A percentile compares a stretch with the other conserved stretches of the same genome.
Evolutionary conservation across 2,888 invertebrate species (phyloP).

Genomic region (Uloborus plumipes): DNA sequence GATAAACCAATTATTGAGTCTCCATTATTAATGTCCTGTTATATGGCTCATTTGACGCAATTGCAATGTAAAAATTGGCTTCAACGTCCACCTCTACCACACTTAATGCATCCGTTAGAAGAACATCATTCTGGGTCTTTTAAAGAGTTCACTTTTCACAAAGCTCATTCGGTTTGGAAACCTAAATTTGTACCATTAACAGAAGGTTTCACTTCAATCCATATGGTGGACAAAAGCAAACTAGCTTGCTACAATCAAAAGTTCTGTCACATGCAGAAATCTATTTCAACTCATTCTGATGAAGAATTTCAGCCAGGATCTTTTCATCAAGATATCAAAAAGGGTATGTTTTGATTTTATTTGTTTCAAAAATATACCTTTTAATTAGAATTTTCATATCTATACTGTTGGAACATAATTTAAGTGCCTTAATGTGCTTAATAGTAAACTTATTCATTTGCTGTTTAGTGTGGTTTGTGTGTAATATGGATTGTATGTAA

Average conservation of each 20-base stretch:
- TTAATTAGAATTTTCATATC: background rate
- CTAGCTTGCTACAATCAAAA: conserved; percentile 47
- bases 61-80: conserved; percentile 71
- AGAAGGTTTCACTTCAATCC: conserved; percentile 79
- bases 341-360: conserved; percentile 17
- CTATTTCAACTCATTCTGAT: conserved; percentile 70
- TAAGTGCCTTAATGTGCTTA: background rate
- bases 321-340: conserved; percentile 54
- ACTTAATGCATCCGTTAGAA: conserved; percentile 64
- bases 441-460: background rate
- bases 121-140: conserved; percentile 67
- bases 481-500: no score
- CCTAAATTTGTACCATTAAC: conserved; percentile 80
- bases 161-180: conserved; percentile 73
- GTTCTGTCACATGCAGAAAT: conserved; percentile 42
- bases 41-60: conserved; percentile 91
- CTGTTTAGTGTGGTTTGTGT: no score
- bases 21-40: conserved; percentile 93
- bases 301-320: conserved; percentile 68
- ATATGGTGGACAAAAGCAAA: conserved; percentile 75
- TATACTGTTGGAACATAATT: background rate
- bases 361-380: background rate
- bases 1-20: conserved; percentile 93
- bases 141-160: conserved; percentile 51
- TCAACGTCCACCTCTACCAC: conserved; percentile 69